phyloP scores from a whole-genome alignment of 2,888 invertebrate species.

The Ophioninae sp. region DNA sequence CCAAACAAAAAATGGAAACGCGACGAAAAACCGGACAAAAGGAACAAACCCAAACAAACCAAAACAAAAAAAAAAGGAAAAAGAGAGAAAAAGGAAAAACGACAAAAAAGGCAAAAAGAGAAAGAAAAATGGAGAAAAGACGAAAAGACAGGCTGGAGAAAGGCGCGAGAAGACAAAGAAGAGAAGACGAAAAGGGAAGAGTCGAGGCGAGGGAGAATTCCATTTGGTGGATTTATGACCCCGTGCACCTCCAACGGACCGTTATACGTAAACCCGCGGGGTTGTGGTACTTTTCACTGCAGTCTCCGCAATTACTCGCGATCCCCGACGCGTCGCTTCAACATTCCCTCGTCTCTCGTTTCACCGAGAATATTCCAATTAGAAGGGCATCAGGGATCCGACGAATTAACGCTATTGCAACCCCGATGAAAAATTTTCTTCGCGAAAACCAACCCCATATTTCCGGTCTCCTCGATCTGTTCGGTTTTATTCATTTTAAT shows the following conservation, averaged over 20 bases:
- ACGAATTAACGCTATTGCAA: too few species aligned
- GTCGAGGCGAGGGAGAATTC: slow-evolving; percentile 64
- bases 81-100: slow-evolving; percentile 8
- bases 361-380: background rate
- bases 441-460: too few species aligned
- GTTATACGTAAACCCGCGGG: slow-evolving; percentile 4
- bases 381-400: too few species aligned
- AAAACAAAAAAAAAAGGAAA: too few species aligned
- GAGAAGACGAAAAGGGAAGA: slow-evolving; percentile 34
- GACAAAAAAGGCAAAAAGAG: slow-evolving; percentile 20
- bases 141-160: slow-evolving; percentile 40
- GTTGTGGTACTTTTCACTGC: slow-evolving; percentile 40
- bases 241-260: slow-evolving; percentile 53
- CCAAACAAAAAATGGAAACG: too few species aligned
- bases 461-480: too few species aligned
- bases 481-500: too few species aligned
- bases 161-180: too few species aligned
- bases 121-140: slow-evolving; percentile 37
- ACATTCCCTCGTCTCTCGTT: slow-evolving; percentile 27
- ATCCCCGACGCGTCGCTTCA: slow-evolving; percentile 39
- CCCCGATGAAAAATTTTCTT: too few species aligned
- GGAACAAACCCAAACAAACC: too few species aligned
- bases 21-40: too few species aligned
- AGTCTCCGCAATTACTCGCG: slow-evolving; percentile 56
- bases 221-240: slow-evolving; percentile 75